These are phyloP conservation scores for Tortrix viridana DNA, from an alignment of 2,888 invertebrate genomes.

Conservation along the genomic window DNA sequence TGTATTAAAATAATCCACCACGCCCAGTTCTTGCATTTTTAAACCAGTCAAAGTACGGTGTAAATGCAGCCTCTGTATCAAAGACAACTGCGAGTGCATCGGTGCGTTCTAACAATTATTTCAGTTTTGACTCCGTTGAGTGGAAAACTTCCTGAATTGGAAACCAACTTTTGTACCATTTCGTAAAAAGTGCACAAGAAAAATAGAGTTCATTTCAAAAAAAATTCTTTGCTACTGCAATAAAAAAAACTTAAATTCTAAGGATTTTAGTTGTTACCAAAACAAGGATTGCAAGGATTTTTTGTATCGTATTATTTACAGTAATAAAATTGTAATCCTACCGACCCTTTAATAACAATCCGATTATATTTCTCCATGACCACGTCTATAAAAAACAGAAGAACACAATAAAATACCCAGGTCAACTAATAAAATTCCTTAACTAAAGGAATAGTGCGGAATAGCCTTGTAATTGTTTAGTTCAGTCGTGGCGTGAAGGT, in stretches of 20 bases:
- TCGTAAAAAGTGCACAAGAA: not conserved
- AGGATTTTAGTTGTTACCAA: no score
- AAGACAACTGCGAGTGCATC: conserved; percentile 48
- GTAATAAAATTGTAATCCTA: no score
- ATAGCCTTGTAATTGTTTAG: conserved; percentile 20
- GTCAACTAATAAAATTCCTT: conserved; percentile 2
- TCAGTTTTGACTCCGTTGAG: conserved; percentile 63
- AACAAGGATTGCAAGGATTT: no score
- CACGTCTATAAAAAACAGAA: not conserved
- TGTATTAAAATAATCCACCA: not conserved
- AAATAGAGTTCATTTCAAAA: not conserved
- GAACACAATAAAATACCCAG: not conserved
- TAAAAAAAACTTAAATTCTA: no score
- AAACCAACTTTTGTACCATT: conserved; percentile 17
- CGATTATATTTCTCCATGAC: not conserved
- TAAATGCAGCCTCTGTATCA: conserved; percentile 38
- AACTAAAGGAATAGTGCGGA: not conserved
- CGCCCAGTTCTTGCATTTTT: not conserved
- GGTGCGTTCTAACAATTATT: conserved; percentile 65
- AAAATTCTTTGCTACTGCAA: no score
- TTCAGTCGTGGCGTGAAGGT: conserved; percentile 27
- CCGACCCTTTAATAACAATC: no score
- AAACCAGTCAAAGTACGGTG: not conserved
- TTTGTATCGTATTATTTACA: no score
- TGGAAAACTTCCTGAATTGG: conserved; percentile 48